Percentiles rank a stretch among this genome's conserved stretches.
Evolutionary conservation across 53 echinoderm and acorn worm genomes (phyloP).

Genomic region (Mesocentrotus franciscanus): DNA sequence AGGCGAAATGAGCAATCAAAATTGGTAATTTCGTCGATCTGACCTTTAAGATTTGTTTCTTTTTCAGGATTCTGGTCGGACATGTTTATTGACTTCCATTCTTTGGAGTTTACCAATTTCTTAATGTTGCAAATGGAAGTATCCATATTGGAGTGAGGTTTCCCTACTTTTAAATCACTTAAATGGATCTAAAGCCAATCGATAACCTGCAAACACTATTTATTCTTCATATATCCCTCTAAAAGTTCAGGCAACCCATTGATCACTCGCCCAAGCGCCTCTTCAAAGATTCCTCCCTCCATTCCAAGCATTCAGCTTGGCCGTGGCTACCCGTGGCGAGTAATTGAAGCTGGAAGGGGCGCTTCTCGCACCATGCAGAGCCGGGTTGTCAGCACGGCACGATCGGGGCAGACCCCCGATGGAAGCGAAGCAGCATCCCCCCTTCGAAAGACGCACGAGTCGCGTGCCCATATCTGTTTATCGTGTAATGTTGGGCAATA

Average conservation of each 20-base stretch:
- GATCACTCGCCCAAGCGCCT: not conserved
- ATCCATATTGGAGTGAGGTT: not conserved
- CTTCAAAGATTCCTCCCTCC: not conserved
- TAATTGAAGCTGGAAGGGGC: constrained; percentile 51
- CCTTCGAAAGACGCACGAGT: not conserved
- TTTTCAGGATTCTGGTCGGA: too few species aligned
- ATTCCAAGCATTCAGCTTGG: constrained; percentile 52
- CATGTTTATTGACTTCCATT: too few species aligned
- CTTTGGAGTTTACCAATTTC: too few species aligned
- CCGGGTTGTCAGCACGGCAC: constrained; percentile 40
- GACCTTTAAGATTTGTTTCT: too few species aligned
- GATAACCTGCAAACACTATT: not conserved
- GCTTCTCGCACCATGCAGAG: constrained; percentile 33
- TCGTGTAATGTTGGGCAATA: constrained; percentile 41
- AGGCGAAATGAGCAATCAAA: too few species aligned
- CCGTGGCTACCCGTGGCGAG: constrained; percentile 38
- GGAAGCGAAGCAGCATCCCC: constrained; percentile 21
- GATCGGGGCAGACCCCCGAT: constrained; percentile 60
- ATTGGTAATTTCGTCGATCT: too few species aligned
- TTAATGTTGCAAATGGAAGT: too few species aligned
- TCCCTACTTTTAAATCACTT: not conserved
- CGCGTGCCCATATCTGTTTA: constrained; percentile 44
- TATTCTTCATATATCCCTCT: not conserved
- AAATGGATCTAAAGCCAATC: not conserved
- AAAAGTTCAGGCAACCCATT: constrained; percentile 17